Percentiles rank a stretch among this genome's conserved stretches.
These are phyloP conservation scores for Rhagium mordax DNA, from an alignment of 2,888 invertebrate genomes.

Conservation along the genomic window DNA sequence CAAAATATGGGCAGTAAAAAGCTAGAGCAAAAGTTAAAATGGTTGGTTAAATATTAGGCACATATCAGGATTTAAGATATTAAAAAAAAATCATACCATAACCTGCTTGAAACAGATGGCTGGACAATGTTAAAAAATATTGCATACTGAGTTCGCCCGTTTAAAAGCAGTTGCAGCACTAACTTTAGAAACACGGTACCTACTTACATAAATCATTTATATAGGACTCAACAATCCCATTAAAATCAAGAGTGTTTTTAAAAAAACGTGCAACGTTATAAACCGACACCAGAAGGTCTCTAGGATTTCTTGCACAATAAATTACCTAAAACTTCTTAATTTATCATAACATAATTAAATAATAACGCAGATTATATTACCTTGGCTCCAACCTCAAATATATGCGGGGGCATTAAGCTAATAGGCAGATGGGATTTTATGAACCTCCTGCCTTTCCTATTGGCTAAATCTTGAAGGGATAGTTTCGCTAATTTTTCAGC, in stretches of 20 bases:
- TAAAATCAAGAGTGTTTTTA: conserved; percentile 46
- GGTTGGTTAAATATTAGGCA: too few relatives aligned
- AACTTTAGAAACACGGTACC: too few relatives aligned
- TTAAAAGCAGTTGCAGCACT: too few relatives aligned
- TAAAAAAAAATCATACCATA: too few relatives aligned
- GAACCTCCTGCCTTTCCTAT: conserved; percentile 20
- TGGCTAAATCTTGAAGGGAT: conserved; percentile 16
- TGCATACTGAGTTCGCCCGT: too few relatives aligned
- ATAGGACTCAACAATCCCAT: conserved; percentile 77
- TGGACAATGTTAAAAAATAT: too few relatives aligned
- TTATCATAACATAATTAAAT: neutral
- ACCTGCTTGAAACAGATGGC: too few relatives aligned
- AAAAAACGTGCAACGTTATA: conserved; percentile 78
- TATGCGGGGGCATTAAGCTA: conserved; percentile 77
- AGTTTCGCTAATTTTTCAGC: neutral
- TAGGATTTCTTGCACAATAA: conserved; percentile 87
- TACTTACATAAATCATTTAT: conserved; percentile 75
- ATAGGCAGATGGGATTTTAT: conserved; percentile 79
- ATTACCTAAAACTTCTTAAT: conserved; percentile 72
- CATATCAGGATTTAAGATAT: too few relatives aligned
- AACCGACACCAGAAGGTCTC: conserved; percentile 86
- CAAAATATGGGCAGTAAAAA: conserved; percentile 76
- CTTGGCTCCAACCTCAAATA: conserved; percentile 72
- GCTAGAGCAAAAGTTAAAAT: conserved; percentile 18
- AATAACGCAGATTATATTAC: conserved; percentile 62